Evolutionary conservation across 2,797 vertebrate genomes (phyloP), one percentile per base, ranked within the genome.

Genomic region (Acestrorhynchus altus): DNA sequence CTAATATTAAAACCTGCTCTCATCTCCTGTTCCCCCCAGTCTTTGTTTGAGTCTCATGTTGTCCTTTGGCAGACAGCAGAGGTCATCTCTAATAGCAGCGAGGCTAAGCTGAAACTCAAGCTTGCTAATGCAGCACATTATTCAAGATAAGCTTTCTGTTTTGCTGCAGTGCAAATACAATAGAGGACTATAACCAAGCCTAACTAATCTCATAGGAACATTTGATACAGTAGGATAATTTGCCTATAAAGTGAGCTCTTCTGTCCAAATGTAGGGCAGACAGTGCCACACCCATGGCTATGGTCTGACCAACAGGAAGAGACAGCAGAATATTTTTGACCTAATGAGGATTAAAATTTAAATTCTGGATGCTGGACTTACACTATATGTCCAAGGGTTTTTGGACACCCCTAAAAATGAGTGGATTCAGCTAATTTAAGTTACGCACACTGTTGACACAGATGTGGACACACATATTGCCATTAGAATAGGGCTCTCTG

Each of bases 1-100:
- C 63, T 46, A 56, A 26, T 22, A 52, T 28, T 18, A 46, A 24
- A 46, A 56, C 24, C 18, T 56, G 22, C 31, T 31, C 26, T 69
- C 31, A 9, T 70, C 9, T 56, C 11, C 16, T 71, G 13, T 22
- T 51, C 35, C 44, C 4, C 18, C 0, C 28, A 28, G 42, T 46
- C 42, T 60, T 31, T n/a, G 16, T 63, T 12, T 44, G 26, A 54
- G 26, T 63, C 49, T 74, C 28, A 39, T 22, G 24, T 31, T 72
- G 69, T 60, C 54, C 65, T 79, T 78, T 15, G 67, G 44, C 44
- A 72, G 54, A 70, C 42, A 73, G 51, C 72, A 76, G 51, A 74
- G 40, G 57, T 52, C 81, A 76, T 42, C 63, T 78, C 24, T 54
- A 78, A 80, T 44, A 52, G 39, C 68, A 35, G 42, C n/a, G 6